phyloP scores from a whole-genome alignment of 2,888 invertebrate species.

The Stenodema calcarata region DNA sequence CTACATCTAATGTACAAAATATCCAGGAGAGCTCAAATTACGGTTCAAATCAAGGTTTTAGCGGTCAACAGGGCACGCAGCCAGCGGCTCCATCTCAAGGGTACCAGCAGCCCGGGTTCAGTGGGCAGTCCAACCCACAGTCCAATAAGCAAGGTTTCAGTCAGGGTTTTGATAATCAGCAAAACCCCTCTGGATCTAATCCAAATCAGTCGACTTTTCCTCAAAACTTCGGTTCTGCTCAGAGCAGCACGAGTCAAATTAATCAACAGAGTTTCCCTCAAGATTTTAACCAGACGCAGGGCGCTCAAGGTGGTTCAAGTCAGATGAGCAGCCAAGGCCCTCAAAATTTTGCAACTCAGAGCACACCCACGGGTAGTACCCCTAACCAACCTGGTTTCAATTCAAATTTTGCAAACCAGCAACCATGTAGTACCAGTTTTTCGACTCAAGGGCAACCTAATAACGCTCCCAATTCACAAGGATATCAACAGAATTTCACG shows the following conservation, averaged over 20 bases:
- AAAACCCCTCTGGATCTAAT: neutral
- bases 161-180: neutral
- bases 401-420: neutral
- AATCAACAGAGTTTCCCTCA: neutral
- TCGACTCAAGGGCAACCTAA: neutral
- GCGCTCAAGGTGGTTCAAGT: neutral
- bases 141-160: neutral
- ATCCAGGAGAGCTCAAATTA: neutral
- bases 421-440: neutral
- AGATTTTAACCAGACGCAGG: neutral
- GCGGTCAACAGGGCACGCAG: neutral
- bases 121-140: neutral
- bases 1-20: neutral
- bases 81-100: neutral
- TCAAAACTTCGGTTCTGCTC: neutral
- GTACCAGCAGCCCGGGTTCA: constrained; percentile 1
- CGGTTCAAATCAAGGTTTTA: neutral
- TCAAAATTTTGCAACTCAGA: neutral
- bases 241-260: neutral
- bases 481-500: constrained; percentile 1
- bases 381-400: neutral
- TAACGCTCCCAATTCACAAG: neutral
- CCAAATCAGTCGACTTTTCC: neutral
- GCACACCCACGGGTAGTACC: too few species aligned
- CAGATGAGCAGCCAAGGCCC: neutral